Percentiles rank a stretch among this genome's conserved stretches.
These are phyloP conservation scores for Neuroscelio doddi DNA, from an alignment of 2,888 invertebrate species.

Conservation along the genomic window DNA sequence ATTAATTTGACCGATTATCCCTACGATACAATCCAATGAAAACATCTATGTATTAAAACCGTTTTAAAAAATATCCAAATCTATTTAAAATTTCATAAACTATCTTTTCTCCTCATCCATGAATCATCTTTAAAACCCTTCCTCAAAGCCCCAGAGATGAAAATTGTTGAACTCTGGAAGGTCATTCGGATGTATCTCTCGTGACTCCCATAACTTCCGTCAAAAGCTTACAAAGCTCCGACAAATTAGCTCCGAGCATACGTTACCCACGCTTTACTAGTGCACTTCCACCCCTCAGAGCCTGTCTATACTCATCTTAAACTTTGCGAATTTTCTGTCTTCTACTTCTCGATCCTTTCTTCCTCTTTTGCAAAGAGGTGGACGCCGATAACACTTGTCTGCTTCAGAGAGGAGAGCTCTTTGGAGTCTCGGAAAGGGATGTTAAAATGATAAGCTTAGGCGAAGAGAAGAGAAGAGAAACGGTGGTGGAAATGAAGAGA, in stretches of 20 bases:
- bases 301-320: slow-evolving; percentile 26
- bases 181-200: slow-evolving; percentile 41
- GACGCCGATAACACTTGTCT: slow-evolving; percentile 34
- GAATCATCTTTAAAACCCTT: slow-evolving; percentile 8
- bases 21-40: too few species aligned
- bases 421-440: slow-evolving; percentile 24
- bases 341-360: slow-evolving; percentile 16
- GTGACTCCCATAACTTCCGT: slow-evolving; percentile 63
- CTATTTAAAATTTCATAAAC: too few species aligned
- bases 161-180: slow-evolving; percentile 12
- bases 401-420: slow-evolving; percentile 32
- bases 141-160: slow-evolving; percentile 17
- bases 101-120: background rate
- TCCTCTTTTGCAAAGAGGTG: background rate
- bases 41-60: too few species aligned
- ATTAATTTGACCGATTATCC: too few species aligned
- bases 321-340: slow-evolving; percentile 24
- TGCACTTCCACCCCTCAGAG: slow-evolving; percentile 11
- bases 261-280: slow-evolving; percentile 61
- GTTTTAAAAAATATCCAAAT: too few species aligned
- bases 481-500: slow-evolving; percentile 12
- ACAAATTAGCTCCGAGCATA: slow-evolving; percentile 68
- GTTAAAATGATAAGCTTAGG: slow-evolving; percentile 9
- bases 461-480: slow-evolving; percentile 3
- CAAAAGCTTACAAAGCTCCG: slow-evolving; percentile 67